These are phyloP conservation scores for Delia radicum DNA, from an alignment of 1,140 invertebrate genomes.

Conservation along the genomic window DNA sequence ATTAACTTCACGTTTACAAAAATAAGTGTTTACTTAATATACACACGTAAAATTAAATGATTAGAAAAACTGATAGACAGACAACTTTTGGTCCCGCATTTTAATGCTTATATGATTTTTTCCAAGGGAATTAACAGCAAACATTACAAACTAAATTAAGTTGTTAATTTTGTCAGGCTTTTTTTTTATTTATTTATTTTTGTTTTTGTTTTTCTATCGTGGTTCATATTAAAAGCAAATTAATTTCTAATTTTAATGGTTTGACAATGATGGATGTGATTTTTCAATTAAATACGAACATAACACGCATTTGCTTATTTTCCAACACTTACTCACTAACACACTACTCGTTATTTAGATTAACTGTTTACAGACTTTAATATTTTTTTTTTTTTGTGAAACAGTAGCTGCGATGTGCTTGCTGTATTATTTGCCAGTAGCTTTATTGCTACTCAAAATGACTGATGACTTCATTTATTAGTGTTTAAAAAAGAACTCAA, in stretches of 20 bases:
- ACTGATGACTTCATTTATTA: conserved; percentile 22
- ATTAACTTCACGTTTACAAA: too few species aligned
- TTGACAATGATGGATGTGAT: conserved; percentile 30
- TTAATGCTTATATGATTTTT: conserved; percentile 9
- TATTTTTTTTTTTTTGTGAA: too few species aligned
- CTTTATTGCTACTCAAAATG: conserved; percentile 5
- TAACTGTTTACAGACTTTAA: conserved; percentile 9
- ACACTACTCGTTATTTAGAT: conserved; percentile 12
- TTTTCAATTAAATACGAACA: conserved; percentile 27
- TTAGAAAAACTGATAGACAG: neutral
- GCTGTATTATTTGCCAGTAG: neutral
- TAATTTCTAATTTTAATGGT: conserved; percentile 30
- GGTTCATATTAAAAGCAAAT: conserved; percentile 28
- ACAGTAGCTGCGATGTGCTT: neutral
- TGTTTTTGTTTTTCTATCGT: neutral
- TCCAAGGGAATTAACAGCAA: conserved; percentile 1
- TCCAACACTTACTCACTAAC: neutral
- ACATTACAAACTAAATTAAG: conserved; percentile 15
- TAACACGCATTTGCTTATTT: conserved; percentile 1
- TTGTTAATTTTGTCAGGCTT: conserved; percentile 21
- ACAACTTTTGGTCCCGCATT: conserved; percentile 18
- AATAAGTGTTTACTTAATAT: too few species aligned
- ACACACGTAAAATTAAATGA: neutral
- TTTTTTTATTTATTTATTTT: too few species aligned
- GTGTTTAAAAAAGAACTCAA: neutral